phyloP scores from a whole-genome alignment of 2,888 invertebrate species.

The Leptarthrus brevirostris region DNA sequence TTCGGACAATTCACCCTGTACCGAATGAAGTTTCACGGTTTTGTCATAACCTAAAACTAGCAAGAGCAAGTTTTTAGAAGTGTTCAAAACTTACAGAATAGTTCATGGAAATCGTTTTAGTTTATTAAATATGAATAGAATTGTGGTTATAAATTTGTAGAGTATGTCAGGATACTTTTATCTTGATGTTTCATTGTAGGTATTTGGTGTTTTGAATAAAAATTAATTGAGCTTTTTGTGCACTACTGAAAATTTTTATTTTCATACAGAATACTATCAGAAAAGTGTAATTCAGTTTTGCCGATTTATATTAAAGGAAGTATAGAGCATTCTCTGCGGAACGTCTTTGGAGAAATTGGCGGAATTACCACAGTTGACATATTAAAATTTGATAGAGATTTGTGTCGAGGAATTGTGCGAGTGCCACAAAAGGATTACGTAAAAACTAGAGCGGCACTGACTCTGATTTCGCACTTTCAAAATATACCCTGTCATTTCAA shows the following conservation, averaged over 20 bases:
- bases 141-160: background rate
- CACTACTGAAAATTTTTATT: background rate
- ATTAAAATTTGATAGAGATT: slow-evolving; percentile 69
- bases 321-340: slow-evolving; percentile 69
- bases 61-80: too few species aligned
- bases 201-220: slow-evolving; percentile 58
- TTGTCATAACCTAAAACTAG: too few species aligned
- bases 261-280: slow-evolving; percentile 69
- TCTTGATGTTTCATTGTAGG: slow-evolving; percentile 71
- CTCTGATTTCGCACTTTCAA: slow-evolving; percentile 69
- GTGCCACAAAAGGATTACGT: slow-evolving; percentile 70
- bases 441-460: slow-evolving; percentile 71
- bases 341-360: slow-evolving; percentile 72
- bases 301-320: slow-evolving; percentile 71
- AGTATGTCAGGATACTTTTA: slow-evolving; percentile 68
- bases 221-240: too few species aligned
- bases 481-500: slow-evolving; percentile 69
- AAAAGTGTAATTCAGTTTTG: slow-evolving; percentile 65
- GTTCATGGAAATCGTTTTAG: too few species aligned
- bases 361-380: slow-evolving; percentile 70
- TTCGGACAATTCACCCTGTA: too few species aligned
- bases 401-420: slow-evolving; percentile 70
- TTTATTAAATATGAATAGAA: background rate
- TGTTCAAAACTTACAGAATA: too few species aligned
- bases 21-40: too few species aligned